Percentiles rank a stretch among this genome's conserved stretches.
phyloP scores from a whole-genome alignment of 2,888 invertebrate species.

The Sinopyrophorus schimmeli region DNA sequence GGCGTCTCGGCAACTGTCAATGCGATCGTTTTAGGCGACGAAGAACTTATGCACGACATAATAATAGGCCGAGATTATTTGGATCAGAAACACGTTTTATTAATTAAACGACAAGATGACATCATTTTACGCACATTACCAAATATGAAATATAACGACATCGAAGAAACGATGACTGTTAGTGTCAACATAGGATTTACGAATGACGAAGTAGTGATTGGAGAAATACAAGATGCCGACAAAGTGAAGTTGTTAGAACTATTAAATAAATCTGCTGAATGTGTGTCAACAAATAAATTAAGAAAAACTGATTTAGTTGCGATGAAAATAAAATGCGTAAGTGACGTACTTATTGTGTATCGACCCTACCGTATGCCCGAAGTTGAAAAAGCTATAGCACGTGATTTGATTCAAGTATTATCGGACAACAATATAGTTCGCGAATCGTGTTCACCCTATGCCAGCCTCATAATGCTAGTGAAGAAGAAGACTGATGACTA shows the following conservation, averaged over 20 bases:
- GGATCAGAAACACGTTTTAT: conserved; percentile 2
- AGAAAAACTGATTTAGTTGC: conserved; percentile 6
- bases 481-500: conserved; percentile 34
- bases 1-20: conserved; percentile 4
- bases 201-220: neutral
- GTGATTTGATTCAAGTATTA: conserved; percentile 29
- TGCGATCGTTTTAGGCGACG: conserved; percentile 5
- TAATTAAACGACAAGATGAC: conserved; percentile 1
- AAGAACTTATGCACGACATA: neutral
- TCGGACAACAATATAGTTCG: conserved; percentile 26
- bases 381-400: conserved; percentile 32
- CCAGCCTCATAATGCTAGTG: conserved; percentile 29
- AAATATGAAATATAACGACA: too few species aligned
- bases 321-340: conserved; percentile 10
- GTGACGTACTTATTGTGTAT: conserved; percentile 6
- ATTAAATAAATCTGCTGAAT: conserved; percentile 1
- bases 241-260: neutral
- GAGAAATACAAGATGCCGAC: neutral
- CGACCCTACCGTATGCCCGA: conserved; percentile 12
- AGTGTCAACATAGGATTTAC: neutral
- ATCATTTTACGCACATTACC: conserved; percentile 6
- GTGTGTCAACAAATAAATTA: conserved; percentile 7
- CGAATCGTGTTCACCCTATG: conserved; percentile 38
- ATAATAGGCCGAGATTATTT: conserved; percentile 17
- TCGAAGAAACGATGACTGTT: neutral